Evolutionary conservation across 2,888 invertebrate genomes (phyloP), one percentile per base, ranked within the genome.

Genomic region (Hanleya hanleyi): DNA sequence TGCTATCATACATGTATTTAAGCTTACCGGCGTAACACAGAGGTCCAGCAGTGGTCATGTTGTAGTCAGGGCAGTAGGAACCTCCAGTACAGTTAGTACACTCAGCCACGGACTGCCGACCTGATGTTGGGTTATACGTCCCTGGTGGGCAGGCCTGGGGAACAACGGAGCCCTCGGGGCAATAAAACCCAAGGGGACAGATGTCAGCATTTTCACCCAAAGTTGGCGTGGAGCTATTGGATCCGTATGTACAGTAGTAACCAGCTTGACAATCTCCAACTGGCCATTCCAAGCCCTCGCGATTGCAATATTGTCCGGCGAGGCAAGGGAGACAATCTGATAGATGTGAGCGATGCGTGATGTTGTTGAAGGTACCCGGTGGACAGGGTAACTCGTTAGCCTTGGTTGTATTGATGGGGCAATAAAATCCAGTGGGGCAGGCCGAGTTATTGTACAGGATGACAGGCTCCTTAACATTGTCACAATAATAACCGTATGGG

Each of bases 401-500:
- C 38, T 72, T 71, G 7, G 81, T 84, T 5, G 89, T 89, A 73
- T 86, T 86, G 35, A 74, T 80, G 38, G 84, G 83, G 67, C 89
- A 89, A 78, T 87, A 89, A 71, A 79, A 83, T 1, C 89, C 89
- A 61, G 71, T 70, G 6, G 88, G 88, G 75, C 88, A 88, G 22
- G 76, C 75, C 0, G 86, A 81, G 71, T 76, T 75, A 74, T 86
- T 87, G 78, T 83, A 88, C 57, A 87, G 69, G 4, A 88, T 84
- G 32, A 89, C 88, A 6, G 89, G 87, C n/a, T 76, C 79, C 69
- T 82, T 74, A 1, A 80, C 80, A 70, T 77, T 86, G 69, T 89
- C 88, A 77, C 87, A 89, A 83, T 81, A 88, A 73, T 83, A 89
- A 1, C 88, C 89, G 0, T 82, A 79, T 3, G 87, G 87, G 71